A percentile compares a stretch with the other conserved stretches of the same genome.
Evolutionary conservation across 2,888 invertebrate species (phyloP).

Genomic region (Drosophila incognita): DNA sequence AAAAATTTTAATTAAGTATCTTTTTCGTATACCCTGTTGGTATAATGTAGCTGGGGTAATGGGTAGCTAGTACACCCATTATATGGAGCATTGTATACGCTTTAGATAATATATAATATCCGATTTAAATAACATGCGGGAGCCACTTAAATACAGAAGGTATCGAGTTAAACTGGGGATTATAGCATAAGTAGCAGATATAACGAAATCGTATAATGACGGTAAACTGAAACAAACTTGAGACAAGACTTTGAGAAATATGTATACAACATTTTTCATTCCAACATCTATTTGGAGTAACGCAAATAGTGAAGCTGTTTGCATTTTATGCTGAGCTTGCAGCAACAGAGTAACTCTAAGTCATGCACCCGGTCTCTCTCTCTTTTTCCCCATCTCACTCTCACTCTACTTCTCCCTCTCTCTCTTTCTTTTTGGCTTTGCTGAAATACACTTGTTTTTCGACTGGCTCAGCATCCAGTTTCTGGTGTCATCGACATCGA

Average conservation of each 20-base stretch:
- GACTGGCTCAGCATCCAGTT: conserved; percentile 3
- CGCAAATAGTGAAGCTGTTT: neutral
- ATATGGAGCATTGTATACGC: neutral
- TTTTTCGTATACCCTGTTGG: conserved; percentile 28
- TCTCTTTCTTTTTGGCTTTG: neutral
- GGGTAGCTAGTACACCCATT: too few species aligned
- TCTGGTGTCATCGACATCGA: conserved; percentile 35
- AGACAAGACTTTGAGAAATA: neutral
- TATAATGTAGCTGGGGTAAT: neutral
- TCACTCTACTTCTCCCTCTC: neutral
- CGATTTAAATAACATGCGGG: neutral
- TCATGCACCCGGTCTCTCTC: neutral
- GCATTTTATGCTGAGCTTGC: neutral
- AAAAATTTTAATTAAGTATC: conserved; percentile 78
- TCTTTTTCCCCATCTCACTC: too few species aligned
- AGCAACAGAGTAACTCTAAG: neutral
- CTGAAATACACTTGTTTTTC: neutral
- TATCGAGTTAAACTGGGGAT: too few species aligned
- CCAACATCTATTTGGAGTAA: neutral
- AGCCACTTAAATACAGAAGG: too few species aligned
- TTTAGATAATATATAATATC: neutral
- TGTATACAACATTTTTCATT: neutral
- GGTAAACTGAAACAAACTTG: too few species aligned
- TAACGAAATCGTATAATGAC: neutral
- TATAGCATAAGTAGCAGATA: neutral